Evolutionary conservation across 1,140 invertebrate species (phyloP), one percentile per base, ranked within the genome.

Genomic region (Philaenus spumarius): DNA sequence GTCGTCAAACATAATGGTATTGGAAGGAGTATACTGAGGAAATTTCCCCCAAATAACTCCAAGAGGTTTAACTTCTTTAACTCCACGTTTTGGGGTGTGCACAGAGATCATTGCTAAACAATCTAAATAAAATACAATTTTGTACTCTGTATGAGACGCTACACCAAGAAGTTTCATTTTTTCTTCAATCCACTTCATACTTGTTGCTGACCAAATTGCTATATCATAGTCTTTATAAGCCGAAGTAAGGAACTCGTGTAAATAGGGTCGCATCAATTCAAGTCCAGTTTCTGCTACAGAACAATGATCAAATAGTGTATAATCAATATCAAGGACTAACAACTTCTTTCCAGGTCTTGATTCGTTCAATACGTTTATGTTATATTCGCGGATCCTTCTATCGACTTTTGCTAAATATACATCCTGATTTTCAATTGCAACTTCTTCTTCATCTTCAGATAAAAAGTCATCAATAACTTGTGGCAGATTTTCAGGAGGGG

Each of bases 1-100:
- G 70, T 98, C 95, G 69, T 98, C 95, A 68, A 98, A 93, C 94
- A 98, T 98, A 61, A 98, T 95, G 0, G 95, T 98, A 69, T 98
- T 98, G 67, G 88, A 90, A 0, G 85, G 75, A 42, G 80, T 86
- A 70, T 90, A 97, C 67, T 95, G 87, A 14, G 84, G 78, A 71
- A 86, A 97, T 71, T 95, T 94, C 12, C 94, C 95, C 95, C 95
- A 98, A 59, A 98, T 95, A 1, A 98, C 89, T 34, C 92, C 94
- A 34, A 98, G 73, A 0, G 95, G 95, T 78, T 98, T 98, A 0
- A 94, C 90, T 86, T 94, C 73, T 50, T 94, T 83, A 12, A 93
- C 80, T n/a, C 92, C 93, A 79, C 94, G 90, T 71, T 94, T 88
- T 15, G 87, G 82, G 0, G 85, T 86, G 64, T 94, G 85, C 2